These are phyloP conservation scores for Platerodrilus igneus DNA, from an alignment of 2,888 invertebrate genomes.

Conservation along the genomic window DNA sequence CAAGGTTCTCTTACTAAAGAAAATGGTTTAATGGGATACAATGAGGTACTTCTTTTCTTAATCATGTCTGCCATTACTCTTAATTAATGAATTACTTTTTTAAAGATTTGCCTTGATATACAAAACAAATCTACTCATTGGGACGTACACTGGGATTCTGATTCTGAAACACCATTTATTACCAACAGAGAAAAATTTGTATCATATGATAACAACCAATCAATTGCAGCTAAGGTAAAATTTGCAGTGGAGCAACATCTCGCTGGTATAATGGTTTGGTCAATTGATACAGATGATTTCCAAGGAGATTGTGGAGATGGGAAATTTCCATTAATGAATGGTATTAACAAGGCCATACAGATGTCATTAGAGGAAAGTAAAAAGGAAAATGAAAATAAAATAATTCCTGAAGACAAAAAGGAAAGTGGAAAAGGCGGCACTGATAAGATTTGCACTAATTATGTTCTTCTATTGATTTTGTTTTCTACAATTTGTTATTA, in stretches of 20 bases:
- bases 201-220: slow-evolving; percentile 70
- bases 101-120: slow-evolving; percentile 61
- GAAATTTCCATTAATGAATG: slow-evolving; percentile 68
- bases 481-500: too few species aligned
- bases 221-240: slow-evolving; percentile 68
- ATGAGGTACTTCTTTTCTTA: slow-evolving; percentile 58
- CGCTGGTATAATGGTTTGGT: slow-evolving; percentile 85
- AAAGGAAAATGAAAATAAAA: slow-evolving; percentile 50
- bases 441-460: slow-evolving; percentile 2
- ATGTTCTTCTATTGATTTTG: too few species aligned
- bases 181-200: slow-evolving; percentile 63
- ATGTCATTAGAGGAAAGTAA: slow-evolving; percentile 51
- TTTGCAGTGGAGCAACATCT: slow-evolving; percentile 61
- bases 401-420: slow-evolving; percentile 23
- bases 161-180: slow-evolving; percentile 60
- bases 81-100: slow-evolving; percentile 13
- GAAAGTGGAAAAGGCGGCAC: background rate
- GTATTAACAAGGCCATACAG: slow-evolving; percentile 64
- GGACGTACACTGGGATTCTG: slow-evolving; percentile 66
- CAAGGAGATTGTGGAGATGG: slow-evolving; percentile 60
- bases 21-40: slow-evolving; percentile 82
- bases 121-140: slow-evolving; percentile 59
- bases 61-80: background rate
- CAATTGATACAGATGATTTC: slow-evolving; percentile 85
- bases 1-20: slow-evolving; percentile 74